These are phyloP conservation scores for Drosophila neonasuta DNA, from an alignment of 2,888 invertebrate genomes.

Conservation along the genomic window DNA sequence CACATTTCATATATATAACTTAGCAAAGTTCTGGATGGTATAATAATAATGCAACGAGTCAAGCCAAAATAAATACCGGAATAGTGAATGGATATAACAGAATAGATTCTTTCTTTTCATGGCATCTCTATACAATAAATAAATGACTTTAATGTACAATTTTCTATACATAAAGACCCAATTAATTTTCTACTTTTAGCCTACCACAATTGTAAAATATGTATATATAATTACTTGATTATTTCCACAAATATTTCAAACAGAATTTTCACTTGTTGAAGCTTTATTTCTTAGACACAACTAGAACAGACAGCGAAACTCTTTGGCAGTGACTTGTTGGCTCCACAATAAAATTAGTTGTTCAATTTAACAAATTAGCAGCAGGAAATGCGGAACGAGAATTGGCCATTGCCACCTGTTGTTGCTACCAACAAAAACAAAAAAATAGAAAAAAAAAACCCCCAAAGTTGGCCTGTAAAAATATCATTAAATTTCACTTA, in stretches of 20 bases:
- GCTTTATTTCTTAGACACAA: background rate
- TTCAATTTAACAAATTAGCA: conserved; percentile 63
- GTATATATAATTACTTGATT: background rate
- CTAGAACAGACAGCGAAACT: background rate
- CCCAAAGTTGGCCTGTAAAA: conserved; percentile 48
- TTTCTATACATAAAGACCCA: no score
- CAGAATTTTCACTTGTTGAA: background rate
- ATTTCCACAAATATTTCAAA: background rate
- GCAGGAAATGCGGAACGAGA: conserved; percentile 31
- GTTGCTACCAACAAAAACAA: conserved; percentile 17
- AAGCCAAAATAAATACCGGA: no score
- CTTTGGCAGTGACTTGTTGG: conserved; percentile 25
- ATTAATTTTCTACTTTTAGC: no score
- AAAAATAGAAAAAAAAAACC: background rate
- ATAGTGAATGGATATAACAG: no score
- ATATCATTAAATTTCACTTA: conserved; percentile 75
- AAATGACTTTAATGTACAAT: no score
- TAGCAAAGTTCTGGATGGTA: no score
- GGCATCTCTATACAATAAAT: no score
- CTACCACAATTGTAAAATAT: background rate
- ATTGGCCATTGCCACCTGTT: conserved; percentile 60
- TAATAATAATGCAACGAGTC: no score
- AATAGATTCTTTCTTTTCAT: no score
- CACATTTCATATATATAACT: no score
- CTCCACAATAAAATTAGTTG: conserved; percentile 57